Conservation (phyloP, 2,797 vertebrate species). For the Labeo calbasu region DNA sequence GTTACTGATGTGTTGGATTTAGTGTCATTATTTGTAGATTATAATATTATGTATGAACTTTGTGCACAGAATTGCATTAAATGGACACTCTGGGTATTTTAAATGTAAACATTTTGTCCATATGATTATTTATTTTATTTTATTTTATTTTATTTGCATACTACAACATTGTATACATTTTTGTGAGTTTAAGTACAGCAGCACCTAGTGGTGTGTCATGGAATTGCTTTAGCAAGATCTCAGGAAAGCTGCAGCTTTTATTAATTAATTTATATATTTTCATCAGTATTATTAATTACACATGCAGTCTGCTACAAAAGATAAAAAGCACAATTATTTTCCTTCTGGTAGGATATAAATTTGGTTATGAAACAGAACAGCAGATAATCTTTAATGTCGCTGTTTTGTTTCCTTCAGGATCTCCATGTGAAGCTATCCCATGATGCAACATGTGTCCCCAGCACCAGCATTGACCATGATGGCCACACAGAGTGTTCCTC, state of each 20-base stretch:
- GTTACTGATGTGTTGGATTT: not conserved
- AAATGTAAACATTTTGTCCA: not conserved
- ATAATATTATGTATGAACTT: not conserved
- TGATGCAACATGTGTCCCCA: slow-evolving; percentile 99
- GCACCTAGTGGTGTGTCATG: slow-evolving; percentile 71
- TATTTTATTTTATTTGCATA: not conserved
- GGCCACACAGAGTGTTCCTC: slow-evolving; percentile 98
- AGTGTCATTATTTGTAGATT: not conserved
- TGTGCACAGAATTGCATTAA: not conserved
- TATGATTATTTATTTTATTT: not conserved
- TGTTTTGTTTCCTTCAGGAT: slow-evolving; percentile 74
- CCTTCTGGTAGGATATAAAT: not conserved
- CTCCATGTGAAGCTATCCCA: slow-evolving; percentile 97
- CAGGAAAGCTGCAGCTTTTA: not conserved
- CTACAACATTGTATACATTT: not conserved
- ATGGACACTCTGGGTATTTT: not conserved
- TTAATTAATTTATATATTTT: not conserved
- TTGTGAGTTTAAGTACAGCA: slow-evolving; percentile 67
- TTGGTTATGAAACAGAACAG: not conserved
- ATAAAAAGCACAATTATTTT: not conserved
- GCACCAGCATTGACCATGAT: slow-evolving; percentile 98
- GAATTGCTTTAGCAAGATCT: slow-evolving; percentile 31
- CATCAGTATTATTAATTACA: not conserved
- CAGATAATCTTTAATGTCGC: slow-evolving; percentile 25
- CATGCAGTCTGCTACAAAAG: not conserved